Evolutionary conservation across 2,888 invertebrate genomes (phyloP).

Genomic region (Bembecia ichneumoniformis): DNA sequence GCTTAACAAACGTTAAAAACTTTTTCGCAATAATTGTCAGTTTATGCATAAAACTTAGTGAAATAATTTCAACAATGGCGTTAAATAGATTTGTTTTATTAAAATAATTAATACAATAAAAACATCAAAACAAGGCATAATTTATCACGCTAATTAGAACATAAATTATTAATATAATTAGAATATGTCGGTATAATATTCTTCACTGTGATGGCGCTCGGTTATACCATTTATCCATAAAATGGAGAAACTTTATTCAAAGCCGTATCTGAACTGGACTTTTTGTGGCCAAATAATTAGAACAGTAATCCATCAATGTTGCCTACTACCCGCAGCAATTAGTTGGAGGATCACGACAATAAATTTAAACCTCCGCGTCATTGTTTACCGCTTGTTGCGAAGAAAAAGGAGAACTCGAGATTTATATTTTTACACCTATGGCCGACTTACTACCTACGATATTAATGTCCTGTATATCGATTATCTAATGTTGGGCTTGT

Average conservation of each 20-base stretch:
- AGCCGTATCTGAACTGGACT: neutral
- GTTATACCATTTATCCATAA: neutral
- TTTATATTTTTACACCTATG: neutral
- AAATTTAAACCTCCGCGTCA: slow-evolving; percentile 2
- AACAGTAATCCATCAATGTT: neutral
- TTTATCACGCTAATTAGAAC: too few species aligned
- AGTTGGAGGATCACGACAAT: neutral
- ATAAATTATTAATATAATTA: too few species aligned
- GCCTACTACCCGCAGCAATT: neutral
- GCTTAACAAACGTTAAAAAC: too few species aligned
- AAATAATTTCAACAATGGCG: too few species aligned
- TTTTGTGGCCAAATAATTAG: neutral
- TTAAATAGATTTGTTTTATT: too few species aligned
- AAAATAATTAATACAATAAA: too few species aligned
- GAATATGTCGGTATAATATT: too few species aligned
- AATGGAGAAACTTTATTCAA: neutral
- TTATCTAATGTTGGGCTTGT: neutral
- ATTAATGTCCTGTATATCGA: neutral
- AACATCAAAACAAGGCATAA: too few species aligned
- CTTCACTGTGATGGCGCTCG: too few species aligned
- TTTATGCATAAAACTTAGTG: too few species aligned
- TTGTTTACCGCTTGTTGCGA: slow-evolving; percentile 1
- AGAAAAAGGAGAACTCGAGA: slow-evolving; percentile 1
- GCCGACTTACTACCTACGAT: neutral
- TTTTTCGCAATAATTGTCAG: too few species aligned